Evolutionary conservation across 2,888 invertebrate genomes (phyloP), one percentile per base, ranked within the genome.

Genomic region (Drosophila prostipennis): DNA sequence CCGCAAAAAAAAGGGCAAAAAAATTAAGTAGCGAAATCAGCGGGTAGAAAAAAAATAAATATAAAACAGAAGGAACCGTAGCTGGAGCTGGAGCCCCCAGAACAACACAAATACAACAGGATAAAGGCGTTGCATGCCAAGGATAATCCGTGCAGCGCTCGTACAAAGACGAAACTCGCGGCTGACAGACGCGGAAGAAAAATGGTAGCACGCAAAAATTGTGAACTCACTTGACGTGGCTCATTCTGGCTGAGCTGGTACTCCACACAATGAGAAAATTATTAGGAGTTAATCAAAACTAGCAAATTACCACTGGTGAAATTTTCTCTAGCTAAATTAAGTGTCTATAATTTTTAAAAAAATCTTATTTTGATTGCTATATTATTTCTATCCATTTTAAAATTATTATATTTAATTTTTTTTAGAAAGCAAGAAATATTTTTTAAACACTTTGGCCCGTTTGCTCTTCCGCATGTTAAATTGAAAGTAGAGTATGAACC

Each of bases 111-210:
- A 83, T 76, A 77, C 76, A 89, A 89, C 88, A 88, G 83, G 78
- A 88, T 88, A 89, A 85, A 78, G 87, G 89, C 85, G 88, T 89
- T 86, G 84, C 84, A 84, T 87, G 84, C 89, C 83, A 85, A 85
- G 86, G 83, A 87, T 85, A 85, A 85, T 74, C 80, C 74, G 74
- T 63, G 74, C 77, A 55, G 55, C 36, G 61, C 54, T 45, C 29
- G 46, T 45, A 52, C 51, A 37, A 42, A 43, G 58, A 43, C 69
- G 65, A 49, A 16, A 39, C 34, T n/a, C 45, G 69, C 40, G 52
- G 26, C 59, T 58, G 72, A 71, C 58, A 71, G 71, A 49, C 46
- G 57, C 72, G 55, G 52, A 80, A 85, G 86, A 85, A 89, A 85
- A 89, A 87, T 89, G 86, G 86, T 87, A 72, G 75, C 83, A 87